phyloP scores from a whole-genome alignment of 1,140 invertebrate species.

The Melipona quadrifasciata region DNA sequence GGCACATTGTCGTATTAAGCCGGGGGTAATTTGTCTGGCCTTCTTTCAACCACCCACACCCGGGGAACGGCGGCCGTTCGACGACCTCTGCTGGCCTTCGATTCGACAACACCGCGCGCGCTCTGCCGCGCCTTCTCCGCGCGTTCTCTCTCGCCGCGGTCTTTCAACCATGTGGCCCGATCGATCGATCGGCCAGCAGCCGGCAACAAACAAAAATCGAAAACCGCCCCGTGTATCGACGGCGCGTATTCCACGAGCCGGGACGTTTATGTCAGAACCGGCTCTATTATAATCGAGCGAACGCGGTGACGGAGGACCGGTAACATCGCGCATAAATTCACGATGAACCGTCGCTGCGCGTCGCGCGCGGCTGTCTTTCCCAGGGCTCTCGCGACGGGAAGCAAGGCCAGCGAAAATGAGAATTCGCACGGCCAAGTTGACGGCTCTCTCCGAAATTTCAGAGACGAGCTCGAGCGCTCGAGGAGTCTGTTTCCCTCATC shows the following conservation, averaged over 20 bases:
- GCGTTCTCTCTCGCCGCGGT: neutral
- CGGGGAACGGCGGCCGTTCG: conserved; percentile 58
- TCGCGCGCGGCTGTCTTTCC: no score
- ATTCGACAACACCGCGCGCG: conserved; percentile 59
- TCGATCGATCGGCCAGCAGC: conserved; percentile 8
- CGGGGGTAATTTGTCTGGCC: conserved; percentile 69
- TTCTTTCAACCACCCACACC: conserved; percentile 69
- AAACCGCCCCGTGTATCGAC: conserved; percentile 16
- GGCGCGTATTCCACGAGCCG: conserved; percentile 11
- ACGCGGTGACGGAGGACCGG: neutral
- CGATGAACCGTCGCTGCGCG: no score
- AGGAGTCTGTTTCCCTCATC: no score
- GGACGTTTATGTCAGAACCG: conserved; percentile 10
- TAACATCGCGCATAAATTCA: no score
- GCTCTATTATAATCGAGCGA: conserved; percentile 24
- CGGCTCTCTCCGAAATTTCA: no score
- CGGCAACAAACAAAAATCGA: conserved; percentile 15
- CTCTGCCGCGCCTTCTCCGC: neutral
- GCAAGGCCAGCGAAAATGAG: no score
- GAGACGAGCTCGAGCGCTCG: no score
- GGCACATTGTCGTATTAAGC: conserved; percentile 70
- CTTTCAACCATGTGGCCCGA: conserved; percentile 3
- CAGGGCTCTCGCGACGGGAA: no score
- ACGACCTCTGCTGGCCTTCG: conserved; percentile 67
- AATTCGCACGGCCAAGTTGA: no score